Base-by-base conservation (phyloP, 1,140 invertebrate genomes). In the Drosophila ambigua region DNA sequence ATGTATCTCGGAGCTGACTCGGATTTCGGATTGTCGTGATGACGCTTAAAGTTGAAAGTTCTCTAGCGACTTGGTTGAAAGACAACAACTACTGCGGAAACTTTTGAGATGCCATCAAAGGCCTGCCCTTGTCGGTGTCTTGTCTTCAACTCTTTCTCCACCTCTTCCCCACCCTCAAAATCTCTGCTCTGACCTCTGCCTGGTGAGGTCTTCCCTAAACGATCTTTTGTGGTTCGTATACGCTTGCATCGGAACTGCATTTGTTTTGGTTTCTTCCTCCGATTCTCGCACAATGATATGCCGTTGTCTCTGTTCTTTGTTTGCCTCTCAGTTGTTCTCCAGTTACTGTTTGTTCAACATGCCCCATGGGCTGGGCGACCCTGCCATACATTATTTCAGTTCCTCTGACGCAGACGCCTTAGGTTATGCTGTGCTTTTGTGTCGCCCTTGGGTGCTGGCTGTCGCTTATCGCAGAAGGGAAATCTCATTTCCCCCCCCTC, bases 391-490 rank as follows among this genome's bases (percentile, higher is more conserved):
- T 20, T 20, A 20, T 20, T 20, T 20, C 20, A 52, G 53, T 68
- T 73, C 46, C 52, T 35, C 52, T 9, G 31, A 35, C 7, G 5
- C 41, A 48, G 26, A 79, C 80, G 81, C 80, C 80, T 80, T 20
- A 69, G 67, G 67, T 63, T 84, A 87, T 85, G 80, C 80, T 77
- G 61, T 72, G 67, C 58, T 81, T 84, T 73, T 77, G 11, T 13
- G 35, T 13, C 4, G 35, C 35, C 35, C n/a, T 55, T 46, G 63
- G 53, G 31, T 31, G 58, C 44, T 48, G 26, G 51, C 35, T 48
- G 26, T 51, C 35, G 8, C 57, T 77, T 74, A 79, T 79, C 79
- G 44, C 20, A 11, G 20, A 13, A 44, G 28, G n/a, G 35, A 48
- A 59, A 81, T 74, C 74, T 61, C 7, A 48, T 53, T 23, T 28